These are phyloP conservation scores for Babyrousa celebensis DNA, from an alignment of 2,797 vertebrate species.

Conservation along the genomic window DNA sequence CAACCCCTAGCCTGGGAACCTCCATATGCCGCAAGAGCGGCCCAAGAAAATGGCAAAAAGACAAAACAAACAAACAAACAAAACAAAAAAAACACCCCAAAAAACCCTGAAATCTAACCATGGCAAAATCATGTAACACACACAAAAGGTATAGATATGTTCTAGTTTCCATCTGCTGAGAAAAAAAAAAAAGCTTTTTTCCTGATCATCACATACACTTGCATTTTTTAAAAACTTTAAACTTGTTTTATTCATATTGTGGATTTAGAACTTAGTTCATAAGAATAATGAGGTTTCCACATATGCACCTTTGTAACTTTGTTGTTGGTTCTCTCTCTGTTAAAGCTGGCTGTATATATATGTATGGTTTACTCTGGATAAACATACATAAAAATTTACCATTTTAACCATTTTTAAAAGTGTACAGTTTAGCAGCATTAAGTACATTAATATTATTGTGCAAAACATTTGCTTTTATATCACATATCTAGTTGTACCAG, in stretches of 20 bases:
- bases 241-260: slow-evolving; percentile 18
- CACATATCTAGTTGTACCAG: not conserved
- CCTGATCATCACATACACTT: not conserved
- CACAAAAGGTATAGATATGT: not conserved
- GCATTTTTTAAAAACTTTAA: not conserved
- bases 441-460: not conserved
- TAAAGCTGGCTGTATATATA: slow-evolving; percentile 7
- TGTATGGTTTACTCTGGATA: not conserved
- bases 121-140: slow-evolving; percentile 40
- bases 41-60: too few species aligned
- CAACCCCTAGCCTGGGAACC: too few species aligned
- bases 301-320: not conserved
- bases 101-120: not conserved
- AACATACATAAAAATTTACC: not conserved
- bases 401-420: not conserved
- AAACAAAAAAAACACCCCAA: too few species aligned
- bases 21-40: too few species aligned
- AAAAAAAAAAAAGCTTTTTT: not conserved
- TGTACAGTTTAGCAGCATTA: not conserved
- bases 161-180: slow-evolving; percentile 15
- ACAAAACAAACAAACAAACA: too few species aligned
- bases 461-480: slow-evolving; percentile 51
- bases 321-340: not conserved
- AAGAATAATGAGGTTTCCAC: too few species aligned
- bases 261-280: not conserved